A percentile compares a stretch with the other conserved stretches of the same genome.
Evolutionary conservation across 2,888 invertebrate genomes (phyloP).

Genomic region (Automeris io): DNA sequence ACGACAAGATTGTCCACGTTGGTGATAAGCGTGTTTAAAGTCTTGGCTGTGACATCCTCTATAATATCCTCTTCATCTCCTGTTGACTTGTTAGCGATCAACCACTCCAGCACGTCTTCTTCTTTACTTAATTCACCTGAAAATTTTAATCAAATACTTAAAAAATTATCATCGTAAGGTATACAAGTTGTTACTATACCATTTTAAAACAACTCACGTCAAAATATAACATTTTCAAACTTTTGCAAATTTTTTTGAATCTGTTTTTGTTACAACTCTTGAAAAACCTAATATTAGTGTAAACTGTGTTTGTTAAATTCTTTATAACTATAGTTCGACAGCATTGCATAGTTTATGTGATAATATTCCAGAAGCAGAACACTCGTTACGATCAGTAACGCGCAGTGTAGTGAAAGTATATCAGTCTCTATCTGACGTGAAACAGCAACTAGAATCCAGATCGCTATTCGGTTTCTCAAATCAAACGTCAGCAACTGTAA

Average conservation of each 20-base stretch:
- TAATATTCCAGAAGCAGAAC: slow-evolving; percentile 15
- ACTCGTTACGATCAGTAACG: slow-evolving; percentile 16
- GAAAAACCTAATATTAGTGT: not conserved
- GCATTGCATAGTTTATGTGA: slow-evolving; percentile 14
- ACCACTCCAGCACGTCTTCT: slow-evolving; percentile 95
- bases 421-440: slow-evolving; percentile 21
- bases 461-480: slow-evolving; percentile 34
- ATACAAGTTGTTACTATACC: no score
- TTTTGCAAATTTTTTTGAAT: not conserved
- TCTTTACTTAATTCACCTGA: slow-evolving; percentile 90
- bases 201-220: no score
- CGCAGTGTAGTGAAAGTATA: slow-evolving; percentile 21
- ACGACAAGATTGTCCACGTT: slow-evolving; percentile 95
- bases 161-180: no score
- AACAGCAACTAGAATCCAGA: slow-evolving; percentile 25
- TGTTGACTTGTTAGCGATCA: slow-evolving; percentile 94
- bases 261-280: no score
- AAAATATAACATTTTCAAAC: not conserved
- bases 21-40: slow-evolving; percentile 89
- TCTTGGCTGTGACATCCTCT: slow-evolving; percentile 95
- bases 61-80: slow-evolving; percentile 96
- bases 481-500: slow-evolving; percentile 39
- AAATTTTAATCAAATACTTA: no score
- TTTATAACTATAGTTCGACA: not conserved
- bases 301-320: not conserved